phyloP scores from a whole-genome alignment of 1,140 invertebrate species.

The Meteorus sp. region DNA sequence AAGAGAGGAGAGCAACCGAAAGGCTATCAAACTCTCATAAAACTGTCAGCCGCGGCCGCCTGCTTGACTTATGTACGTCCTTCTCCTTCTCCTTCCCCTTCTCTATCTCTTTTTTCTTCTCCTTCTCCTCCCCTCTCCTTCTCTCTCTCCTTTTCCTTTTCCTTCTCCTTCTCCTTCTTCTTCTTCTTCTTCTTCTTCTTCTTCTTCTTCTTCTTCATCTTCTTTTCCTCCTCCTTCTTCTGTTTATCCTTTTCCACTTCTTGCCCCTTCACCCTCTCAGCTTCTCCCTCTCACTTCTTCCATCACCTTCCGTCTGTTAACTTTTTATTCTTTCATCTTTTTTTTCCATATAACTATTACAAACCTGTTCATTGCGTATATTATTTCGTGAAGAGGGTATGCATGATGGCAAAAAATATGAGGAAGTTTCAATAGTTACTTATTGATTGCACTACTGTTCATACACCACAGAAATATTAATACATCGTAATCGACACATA shows the following conservation, averaged over 20 bases:
- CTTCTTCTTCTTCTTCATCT: constrained; percentile 4
- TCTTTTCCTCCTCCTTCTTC: constrained; percentile 21
- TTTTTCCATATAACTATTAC: background rate
- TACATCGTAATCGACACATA: background rate
- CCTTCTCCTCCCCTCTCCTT: background rate
- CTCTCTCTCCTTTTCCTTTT: constrained; percentile 2
- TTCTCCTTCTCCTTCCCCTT: constrained; percentile 38
- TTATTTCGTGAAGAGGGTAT: too few relatives aligned
- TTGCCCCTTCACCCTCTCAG: background rate
- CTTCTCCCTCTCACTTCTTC: constrained; percentile 1
- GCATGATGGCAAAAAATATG: too few relatives aligned
- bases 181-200: constrained; percentile 3
- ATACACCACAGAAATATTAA: too few relatives aligned
- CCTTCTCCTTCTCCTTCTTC: background rate
- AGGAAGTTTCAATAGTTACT: too few relatives aligned
- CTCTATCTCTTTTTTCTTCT: constrained; percentile 27
- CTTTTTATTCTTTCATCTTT: constrained; percentile 17
- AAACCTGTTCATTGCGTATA: background rate
- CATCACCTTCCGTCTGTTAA: constrained; percentile 10
- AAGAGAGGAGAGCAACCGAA: constrained; percentile 36
- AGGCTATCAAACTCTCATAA: constrained; percentile 61
- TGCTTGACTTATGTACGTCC: constrained; percentile 56
- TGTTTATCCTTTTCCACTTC: background rate
- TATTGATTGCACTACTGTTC: too few relatives aligned
- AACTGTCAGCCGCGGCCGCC: constrained; percentile 58